Percentiles rank a stretch among this genome's conserved stretches.
Conservation (phyloP, 2,888 invertebrate species). For the Agrotis puta region DNA sequence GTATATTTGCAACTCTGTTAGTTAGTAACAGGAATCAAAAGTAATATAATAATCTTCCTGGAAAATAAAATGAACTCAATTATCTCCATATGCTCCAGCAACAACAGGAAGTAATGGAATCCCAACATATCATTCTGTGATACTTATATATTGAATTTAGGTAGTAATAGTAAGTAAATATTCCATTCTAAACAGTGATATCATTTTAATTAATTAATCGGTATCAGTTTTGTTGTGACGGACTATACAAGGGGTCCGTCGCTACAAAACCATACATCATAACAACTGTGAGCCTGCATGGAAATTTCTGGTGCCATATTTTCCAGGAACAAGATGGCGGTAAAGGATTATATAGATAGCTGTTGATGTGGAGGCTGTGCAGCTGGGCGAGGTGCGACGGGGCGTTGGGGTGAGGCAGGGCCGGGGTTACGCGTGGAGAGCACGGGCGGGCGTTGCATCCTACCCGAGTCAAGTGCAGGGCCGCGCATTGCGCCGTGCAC, state of each 20-base stretch:
- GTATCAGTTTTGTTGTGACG: no score
- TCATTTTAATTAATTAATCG: no score
- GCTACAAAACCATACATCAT: slow-evolving; percentile 23
- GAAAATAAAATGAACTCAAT: slow-evolving; percentile 12
- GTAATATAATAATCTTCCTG: slow-evolving; percentile 18
- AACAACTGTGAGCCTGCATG: slow-evolving; percentile 26
- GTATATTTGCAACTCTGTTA: not conserved
- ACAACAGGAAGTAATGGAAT: slow-evolving; percentile 45
- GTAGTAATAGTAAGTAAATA: not conserved
- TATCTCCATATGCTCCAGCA: slow-evolving; percentile 3
- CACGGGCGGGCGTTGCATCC: slow-evolving; percentile 86
- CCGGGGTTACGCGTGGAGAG: slow-evolving; percentile 74
- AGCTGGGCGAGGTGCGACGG: slow-evolving; percentile 58
- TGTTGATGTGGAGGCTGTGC: slow-evolving; percentile 59
- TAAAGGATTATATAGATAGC: slow-evolving; percentile 68
- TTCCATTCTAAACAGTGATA: not conserved
- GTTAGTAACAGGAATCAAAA: not conserved
- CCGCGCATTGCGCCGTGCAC: slow-evolving; percentile 81
- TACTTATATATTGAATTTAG: slow-evolving; percentile 8
- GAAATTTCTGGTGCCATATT: slow-evolving; percentile 58
- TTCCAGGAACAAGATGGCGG: slow-evolving; percentile 72
- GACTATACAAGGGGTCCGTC: not conserved
- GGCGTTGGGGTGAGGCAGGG: slow-evolving; percentile 59
- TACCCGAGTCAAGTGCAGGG: slow-evolving; percentile 87
- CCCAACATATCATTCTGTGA: not conserved